These are phyloP conservation scores for silkworm (Bombyx mori) DNA, from an alignment of 1,140 invertebrate species.

Conservation along the genomic window DNA sequence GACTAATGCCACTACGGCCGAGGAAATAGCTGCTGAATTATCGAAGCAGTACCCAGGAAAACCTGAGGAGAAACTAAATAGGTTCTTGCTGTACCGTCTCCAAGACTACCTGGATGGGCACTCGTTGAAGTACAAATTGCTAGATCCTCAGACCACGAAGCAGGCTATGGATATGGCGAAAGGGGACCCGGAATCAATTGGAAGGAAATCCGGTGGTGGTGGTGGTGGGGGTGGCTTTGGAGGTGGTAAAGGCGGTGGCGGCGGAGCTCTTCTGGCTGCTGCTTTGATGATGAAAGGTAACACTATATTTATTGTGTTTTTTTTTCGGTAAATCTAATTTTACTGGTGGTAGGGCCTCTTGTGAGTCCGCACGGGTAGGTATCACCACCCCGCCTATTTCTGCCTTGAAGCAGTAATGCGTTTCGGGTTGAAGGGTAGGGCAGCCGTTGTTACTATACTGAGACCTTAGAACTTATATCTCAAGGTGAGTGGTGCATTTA, in stretches of 20 bases:
- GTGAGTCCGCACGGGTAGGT: too few relatives aligned
- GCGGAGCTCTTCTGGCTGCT: constrained; percentile 69
- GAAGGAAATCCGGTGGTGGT: constrained; percentile 53
- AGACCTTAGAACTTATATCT: too few relatives aligned
- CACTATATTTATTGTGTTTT: not conserved
- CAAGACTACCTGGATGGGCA: constrained; percentile 80
- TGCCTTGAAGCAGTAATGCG: too few relatives aligned
- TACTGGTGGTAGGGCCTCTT: too few relatives aligned
- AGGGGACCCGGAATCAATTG: constrained; percentile 40
- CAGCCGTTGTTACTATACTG: too few relatives aligned
- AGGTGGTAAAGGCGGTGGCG: constrained; percentile 70
- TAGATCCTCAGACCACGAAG: constrained; percentile 75
- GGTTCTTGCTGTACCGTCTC: constrained; percentile 71
- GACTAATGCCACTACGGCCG: constrained; percentile 72
- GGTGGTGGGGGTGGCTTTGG: constrained; percentile 38
- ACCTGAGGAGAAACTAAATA: constrained; percentile 81
- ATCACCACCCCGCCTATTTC: too few relatives aligned
- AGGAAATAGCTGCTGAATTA: constrained; percentile 79
- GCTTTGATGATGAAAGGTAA: constrained; percentile 78
- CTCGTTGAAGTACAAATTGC: constrained; percentile 79
- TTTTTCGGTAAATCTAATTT: too few relatives aligned
- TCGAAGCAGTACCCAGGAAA: constrained; percentile 83
- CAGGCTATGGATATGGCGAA: constrained; percentile 56
- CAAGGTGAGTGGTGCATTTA: too few relatives aligned
- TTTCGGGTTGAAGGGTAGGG: too few relatives aligned